A percentile compares a stretch with the other conserved stretches of the same genome.
phyloP scores from a whole-genome alignment of 2,888 invertebrate genomes.

The Catotricha subobsoleta region DNA sequence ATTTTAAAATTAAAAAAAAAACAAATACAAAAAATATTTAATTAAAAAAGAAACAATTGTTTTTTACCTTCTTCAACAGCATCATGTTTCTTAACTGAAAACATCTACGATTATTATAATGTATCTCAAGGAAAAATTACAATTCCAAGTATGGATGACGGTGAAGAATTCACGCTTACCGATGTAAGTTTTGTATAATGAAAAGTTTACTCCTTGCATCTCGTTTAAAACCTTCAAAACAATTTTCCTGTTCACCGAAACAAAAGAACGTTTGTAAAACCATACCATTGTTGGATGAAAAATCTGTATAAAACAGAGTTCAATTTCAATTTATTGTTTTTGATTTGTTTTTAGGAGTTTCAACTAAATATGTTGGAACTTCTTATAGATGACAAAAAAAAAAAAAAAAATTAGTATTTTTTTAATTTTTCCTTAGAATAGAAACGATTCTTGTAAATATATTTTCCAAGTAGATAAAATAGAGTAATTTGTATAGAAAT shows the following conservation, averaged over 20 bases:
- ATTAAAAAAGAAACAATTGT: constrained; percentile 15
- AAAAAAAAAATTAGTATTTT: neutral
- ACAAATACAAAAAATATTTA: constrained; percentile 3
- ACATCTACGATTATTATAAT: constrained; percentile 85
- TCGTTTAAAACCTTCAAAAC: neutral
- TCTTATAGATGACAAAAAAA: no score
- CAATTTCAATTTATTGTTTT: no score
- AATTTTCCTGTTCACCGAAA: neutral
- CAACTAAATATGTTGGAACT: no score
- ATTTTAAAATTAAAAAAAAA: neutral
- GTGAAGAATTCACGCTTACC: constrained; percentile 73
- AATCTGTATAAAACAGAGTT: neutral
- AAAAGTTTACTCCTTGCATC: neutral
- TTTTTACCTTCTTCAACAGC: constrained; percentile 41
- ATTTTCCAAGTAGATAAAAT: no score
- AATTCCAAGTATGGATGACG: constrained; percentile 90
- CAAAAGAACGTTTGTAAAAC: no score
- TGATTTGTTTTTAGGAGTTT: no score
- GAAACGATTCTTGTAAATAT: no score
- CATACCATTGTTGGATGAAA: no score
- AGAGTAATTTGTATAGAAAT: no score
- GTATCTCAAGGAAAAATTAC: constrained; percentile 93
- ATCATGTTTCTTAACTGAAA: constrained; percentile 60
- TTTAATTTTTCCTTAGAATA: neutral
- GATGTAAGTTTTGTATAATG: constrained; percentile 53